Conservation (phyloP, 1,140 invertebrate species). For the Sipha flava region DNA sequence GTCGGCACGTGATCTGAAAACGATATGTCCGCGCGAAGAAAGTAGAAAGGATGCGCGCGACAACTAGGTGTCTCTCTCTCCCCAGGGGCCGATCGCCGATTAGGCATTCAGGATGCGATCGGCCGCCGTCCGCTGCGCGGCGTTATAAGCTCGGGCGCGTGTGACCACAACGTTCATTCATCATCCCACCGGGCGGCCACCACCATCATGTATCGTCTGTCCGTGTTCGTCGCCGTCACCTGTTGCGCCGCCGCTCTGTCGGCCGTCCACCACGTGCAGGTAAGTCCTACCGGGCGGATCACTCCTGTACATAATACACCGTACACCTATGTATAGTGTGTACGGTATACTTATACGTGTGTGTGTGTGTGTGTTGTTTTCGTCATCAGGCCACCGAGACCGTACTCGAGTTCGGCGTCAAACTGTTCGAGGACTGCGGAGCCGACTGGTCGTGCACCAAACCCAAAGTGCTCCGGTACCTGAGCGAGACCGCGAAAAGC, state of each 20-base stretch:
- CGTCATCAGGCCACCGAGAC: background rate
- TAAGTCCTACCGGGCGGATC: background rate
- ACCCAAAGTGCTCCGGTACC: constrained; percentile 63
- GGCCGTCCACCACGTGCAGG: background rate
- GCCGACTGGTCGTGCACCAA: constrained; percentile 56
- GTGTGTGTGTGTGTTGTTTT: background rate
- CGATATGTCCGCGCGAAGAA: background rate
- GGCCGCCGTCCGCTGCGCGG: background rate
- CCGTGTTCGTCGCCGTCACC: background rate
- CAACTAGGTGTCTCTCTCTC: too few relatives aligned
- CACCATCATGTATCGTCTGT: background rate
- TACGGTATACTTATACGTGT: too few relatives aligned
- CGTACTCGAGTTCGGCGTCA: background rate
- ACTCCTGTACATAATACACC: too few relatives aligned
- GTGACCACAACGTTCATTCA: background rate
- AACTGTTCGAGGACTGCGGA: constrained; percentile 46
- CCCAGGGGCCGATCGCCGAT: too few relatives aligned
- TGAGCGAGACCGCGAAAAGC: constrained; percentile 55
- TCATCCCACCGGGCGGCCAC: background rate
- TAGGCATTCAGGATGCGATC: constrained; percentile 18
- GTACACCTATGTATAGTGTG: too few relatives aligned
- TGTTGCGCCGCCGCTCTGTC: constrained; percentile 9
- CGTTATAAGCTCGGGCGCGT: background rate
- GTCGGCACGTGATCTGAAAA: constrained; percentile 13
- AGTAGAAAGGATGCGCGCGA: too few relatives aligned